Evolutionary conservation across 1,140 invertebrate species (phyloP), one percentile per base, ranked within the genome.

Genomic region (Coenobita brevimanus): DNA sequence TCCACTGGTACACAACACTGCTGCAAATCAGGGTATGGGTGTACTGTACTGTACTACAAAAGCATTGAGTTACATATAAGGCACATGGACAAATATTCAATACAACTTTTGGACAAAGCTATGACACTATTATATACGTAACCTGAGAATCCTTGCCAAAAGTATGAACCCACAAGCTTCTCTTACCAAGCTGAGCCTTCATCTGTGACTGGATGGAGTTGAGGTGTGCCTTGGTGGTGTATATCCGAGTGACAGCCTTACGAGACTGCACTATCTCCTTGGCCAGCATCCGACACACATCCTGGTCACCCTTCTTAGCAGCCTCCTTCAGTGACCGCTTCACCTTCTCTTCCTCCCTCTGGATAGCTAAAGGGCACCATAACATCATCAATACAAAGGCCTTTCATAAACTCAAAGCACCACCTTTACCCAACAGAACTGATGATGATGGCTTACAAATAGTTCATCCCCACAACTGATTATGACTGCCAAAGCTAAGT

Each of bases 161-260:
- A 62, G 30, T 79, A 33, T 41, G 6, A 0, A 33, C 17, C 17
- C 15, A 15, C 36, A 10, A 57, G 36, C 15, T 4, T 4, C 79
- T 78, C 93, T 92, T 93, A 97, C 97, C 96, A 89, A 99, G 93
- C 92, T 99, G 99, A 93, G 99, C 98, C 92, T 99, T 98, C 98
- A 99, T 99, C 93, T 98, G 97, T 93, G 99, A 94, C 83, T 98
- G 96, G 21, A 99, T 96, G 1, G 98, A 99, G 92, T 98, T 99
- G 3, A 99, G 93, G 91, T 99, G 98, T n/a, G 99, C 98, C 93
- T 99, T 99, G 0, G 97, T 97, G 0, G 97, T 96, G 92, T 99
- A 96, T 83, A 99, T 96, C 93, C 98, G 97, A 91, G 94, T 96
- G 36, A 98, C 95, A 0, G 97, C 96, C 93, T 98, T 98, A 87